phyloP scores from a whole-genome alignment of 1,140 invertebrate species.

The Planococcus citri region DNA sequence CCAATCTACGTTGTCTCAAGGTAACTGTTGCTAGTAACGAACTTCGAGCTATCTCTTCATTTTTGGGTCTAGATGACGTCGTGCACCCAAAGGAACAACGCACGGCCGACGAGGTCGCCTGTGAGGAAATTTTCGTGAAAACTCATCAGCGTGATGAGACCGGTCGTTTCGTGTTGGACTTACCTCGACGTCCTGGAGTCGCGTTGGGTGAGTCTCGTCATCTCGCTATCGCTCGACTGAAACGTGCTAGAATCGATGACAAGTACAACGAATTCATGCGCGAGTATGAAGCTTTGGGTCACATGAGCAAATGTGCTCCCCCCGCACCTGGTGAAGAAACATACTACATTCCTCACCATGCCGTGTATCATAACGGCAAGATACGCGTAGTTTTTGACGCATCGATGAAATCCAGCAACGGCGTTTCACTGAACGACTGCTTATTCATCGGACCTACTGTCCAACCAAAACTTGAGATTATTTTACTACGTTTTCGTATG shows the following conservation, averaged over 20 bases:
- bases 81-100: too few relatives aligned
- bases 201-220: too few relatives aligned
- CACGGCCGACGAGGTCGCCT: too few relatives aligned
- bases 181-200: not conserved
- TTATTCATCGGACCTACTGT: constrained; percentile 30
- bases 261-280: constrained; percentile 30
- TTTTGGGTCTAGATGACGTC: too few relatives aligned
- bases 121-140: too few relatives aligned
- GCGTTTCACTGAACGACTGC: constrained; percentile 33
- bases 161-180: too few relatives aligned
- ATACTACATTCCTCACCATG: constrained; percentile 19
- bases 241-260: not conserved
- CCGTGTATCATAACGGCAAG: constrained; percentile 28
- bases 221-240: too few relatives aligned
- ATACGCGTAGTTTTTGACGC: constrained; percentile 33
- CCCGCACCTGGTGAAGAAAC: not conserved
- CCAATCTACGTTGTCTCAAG: too few relatives aligned
- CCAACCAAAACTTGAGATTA: constrained; percentile 32
- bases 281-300: constrained; percentile 28
- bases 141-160: too few relatives aligned
- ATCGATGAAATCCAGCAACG: constrained; percentile 28
- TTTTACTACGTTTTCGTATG: constrained; percentile 35
- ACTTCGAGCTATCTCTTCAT: too few relatives aligned
- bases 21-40: too few relatives aligned
- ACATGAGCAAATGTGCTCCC: constrained; percentile 30